Percentiles rank a stretch among this genome's conserved stretches.
phyloP scores from a whole-genome alignment of 2,888 invertebrate species.

The Brachypterus glaber region DNA sequence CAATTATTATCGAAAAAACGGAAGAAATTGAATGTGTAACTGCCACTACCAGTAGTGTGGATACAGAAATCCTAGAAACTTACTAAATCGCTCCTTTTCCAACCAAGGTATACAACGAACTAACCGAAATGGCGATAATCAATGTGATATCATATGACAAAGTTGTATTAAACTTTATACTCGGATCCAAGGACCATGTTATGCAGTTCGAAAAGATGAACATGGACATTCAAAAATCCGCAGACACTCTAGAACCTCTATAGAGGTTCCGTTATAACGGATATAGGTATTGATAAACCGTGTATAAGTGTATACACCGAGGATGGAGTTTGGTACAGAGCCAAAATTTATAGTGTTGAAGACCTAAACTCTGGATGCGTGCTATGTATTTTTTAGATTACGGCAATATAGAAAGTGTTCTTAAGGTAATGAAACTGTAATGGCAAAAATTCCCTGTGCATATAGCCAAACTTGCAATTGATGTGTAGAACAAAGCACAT shows the following conservation, averaged over 20 bases:
- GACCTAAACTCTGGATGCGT: constrained; percentile 37
- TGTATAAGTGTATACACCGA: constrained; percentile 55
- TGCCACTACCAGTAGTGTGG: not conserved
- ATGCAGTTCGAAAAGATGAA: constrained; percentile 45
- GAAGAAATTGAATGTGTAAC: constrained; percentile 7
- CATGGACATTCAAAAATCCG: constrained; percentile 43
- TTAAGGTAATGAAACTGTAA: constrained; percentile 44
- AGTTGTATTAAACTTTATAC: constrained; percentile 24
- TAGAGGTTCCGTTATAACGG: constrained; percentile 42
- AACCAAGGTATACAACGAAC: not conserved
- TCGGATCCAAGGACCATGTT: constrained; percentile 9
- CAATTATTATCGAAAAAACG: constrained; percentile 14
- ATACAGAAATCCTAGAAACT: not conserved
- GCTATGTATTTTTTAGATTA: constrained; percentile 66
- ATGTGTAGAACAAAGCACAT: constrained; percentile 11
- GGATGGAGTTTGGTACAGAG: constrained; percentile 65
- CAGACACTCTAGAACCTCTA: constrained; percentile 40
- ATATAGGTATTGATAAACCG: constrained; percentile 39
- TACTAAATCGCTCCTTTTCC: not conserved
- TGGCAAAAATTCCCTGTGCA: constrained; percentile 46
- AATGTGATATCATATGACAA: constrained; percentile 9
- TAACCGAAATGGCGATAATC: not conserved
- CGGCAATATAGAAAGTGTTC: constrained; percentile 54
- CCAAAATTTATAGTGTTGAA: constrained; percentile 48
- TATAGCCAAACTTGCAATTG: constrained; percentile 41